Evolutionary conservation across 2,888 invertebrate genomes (phyloP).

Genomic region (Rhopalosiphum nymphaeae): DNA sequence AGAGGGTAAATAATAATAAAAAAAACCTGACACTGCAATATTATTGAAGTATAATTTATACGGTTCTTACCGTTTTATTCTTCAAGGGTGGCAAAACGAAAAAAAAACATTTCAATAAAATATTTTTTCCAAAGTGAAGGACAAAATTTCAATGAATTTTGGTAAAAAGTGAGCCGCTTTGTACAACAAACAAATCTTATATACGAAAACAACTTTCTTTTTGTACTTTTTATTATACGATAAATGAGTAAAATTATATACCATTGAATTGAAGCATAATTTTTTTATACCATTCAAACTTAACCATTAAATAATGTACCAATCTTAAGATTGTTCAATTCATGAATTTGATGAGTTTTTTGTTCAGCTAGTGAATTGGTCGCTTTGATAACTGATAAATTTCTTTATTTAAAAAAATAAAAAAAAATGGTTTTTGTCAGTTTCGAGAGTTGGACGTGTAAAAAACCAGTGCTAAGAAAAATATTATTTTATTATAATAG

Average conservation of each 20-base stretch:
- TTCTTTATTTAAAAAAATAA: neutral
- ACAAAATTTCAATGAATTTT: neutral
- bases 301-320: neutral
- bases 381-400: neutral
- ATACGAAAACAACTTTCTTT: conserved; percentile 6
- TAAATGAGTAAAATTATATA: neutral
- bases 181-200: neutral
- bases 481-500: neutral
- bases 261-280: neutral
- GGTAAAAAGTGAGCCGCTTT: neutral
- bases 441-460: neutral
- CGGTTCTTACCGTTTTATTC: conserved; percentile 34
- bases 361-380: neutral
- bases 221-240: neutral
- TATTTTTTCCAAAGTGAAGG: neutral
- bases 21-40: conserved; percentile 42
- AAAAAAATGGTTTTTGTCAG: neutral
- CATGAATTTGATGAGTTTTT: neutral
- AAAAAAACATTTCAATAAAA: conserved; percentile 41
- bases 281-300: neutral
- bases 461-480: neutral
- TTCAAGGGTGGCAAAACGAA: conserved; percentile 13
- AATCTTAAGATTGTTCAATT: neutral
- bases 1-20: conserved; percentile 50
- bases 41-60: conserved; percentile 58